A percentile compares a stretch with the other conserved stretches of the same genome.
These are phyloP conservation scores for Keiferia lycopersicella DNA, from an alignment of 2,888 invertebrate genomes.

Conservation along the genomic window DNA sequence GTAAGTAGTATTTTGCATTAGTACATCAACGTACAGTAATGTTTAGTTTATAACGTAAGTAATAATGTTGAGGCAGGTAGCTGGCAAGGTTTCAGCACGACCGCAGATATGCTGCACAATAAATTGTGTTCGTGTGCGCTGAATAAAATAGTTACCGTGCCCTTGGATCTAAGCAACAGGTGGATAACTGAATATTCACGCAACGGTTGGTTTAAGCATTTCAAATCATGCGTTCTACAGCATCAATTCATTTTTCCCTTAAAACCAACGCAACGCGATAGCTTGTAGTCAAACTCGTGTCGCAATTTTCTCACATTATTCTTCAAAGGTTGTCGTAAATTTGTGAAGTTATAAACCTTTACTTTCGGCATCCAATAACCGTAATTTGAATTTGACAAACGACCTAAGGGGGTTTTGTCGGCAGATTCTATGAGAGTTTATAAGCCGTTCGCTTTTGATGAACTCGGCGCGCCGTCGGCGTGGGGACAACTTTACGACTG, in stretches of 20 bases:
- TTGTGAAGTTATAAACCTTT: slow-evolving; percentile 22
- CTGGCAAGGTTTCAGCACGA: slow-evolving; percentile 49
- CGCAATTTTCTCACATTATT: slow-evolving; percentile 10
- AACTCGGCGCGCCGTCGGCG: slow-evolving; percentile 22
- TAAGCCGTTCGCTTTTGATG: slow-evolving; percentile 22
- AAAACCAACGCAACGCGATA: neutral
- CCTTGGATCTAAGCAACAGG: slow-evolving; percentile 51
- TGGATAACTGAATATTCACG: slow-evolving; percentile 14
- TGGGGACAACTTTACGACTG: slow-evolving; percentile 2
- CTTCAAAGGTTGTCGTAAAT: slow-evolving; percentile 17
- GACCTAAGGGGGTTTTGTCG: slow-evolving; percentile 25
- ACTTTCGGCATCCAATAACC: slow-evolving; percentile 26
- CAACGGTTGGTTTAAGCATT: neutral
- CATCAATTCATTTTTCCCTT: neutral
- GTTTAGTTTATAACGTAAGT: slow-evolving; percentile 49
- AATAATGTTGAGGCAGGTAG: slow-evolving; percentile 48
- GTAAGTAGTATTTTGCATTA: slow-evolving; percentile 15
- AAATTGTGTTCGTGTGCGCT: slow-evolving; percentile 54
- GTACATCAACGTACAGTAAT: slow-evolving; percentile 41
- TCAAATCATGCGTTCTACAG: neutral
- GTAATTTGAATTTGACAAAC: slow-evolving; percentile 28
- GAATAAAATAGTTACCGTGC: slow-evolving; percentile 52
- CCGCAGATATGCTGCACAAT: slow-evolving; percentile 42
- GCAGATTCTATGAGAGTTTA: slow-evolving; percentile 25
- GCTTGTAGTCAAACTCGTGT: slow-evolving; percentile 1